phyloP scores from a whole-genome alignment of 2,888 invertebrate genomes.

The Pantelozetes paolii region DNA sequence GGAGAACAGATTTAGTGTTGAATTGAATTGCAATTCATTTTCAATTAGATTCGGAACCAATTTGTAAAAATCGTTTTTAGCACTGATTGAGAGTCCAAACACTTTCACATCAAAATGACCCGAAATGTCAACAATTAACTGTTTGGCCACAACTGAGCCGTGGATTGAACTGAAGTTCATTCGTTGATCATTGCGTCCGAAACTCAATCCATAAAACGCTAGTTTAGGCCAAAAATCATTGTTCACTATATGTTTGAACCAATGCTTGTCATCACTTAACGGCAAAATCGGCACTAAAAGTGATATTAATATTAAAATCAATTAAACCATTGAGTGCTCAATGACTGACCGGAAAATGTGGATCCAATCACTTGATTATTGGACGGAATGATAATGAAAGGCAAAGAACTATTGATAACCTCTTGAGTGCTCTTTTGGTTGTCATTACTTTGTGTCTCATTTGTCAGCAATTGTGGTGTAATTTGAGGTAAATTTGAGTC shows the following conservation, averaged over 20 bases:
- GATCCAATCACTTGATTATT: neutral
- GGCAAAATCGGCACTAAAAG: neutral
- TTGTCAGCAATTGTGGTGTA: neutral
- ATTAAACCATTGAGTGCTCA: neutral
- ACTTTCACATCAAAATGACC: constrained; percentile 26
- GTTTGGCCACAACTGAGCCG: neutral
- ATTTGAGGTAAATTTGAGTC: neutral
- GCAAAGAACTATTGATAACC: neutral
- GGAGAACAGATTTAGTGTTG: neutral
- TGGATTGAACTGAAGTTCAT: constrained; percentile 4
- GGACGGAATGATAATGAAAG: constrained; percentile 19
- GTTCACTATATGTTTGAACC: neutral
- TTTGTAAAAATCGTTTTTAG: constrained; percentile 6
- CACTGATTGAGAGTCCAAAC: neutral
- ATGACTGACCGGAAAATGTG: neutral
- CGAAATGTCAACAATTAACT: constrained; percentile 5
- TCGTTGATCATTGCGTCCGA: neutral
- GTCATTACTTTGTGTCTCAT: neutral
- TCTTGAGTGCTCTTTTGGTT: neutral
- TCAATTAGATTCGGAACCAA: neutral
- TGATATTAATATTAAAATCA: neutral
- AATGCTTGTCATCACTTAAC: constrained; percentile 10
- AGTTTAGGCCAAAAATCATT: constrained; percentile 6
- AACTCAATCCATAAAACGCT: neutral
- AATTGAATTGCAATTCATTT: neutral